phyloP scores from a whole-genome alignment of 2,113 vertebrate species.

The Tychaedon coryphoeus region DNA sequence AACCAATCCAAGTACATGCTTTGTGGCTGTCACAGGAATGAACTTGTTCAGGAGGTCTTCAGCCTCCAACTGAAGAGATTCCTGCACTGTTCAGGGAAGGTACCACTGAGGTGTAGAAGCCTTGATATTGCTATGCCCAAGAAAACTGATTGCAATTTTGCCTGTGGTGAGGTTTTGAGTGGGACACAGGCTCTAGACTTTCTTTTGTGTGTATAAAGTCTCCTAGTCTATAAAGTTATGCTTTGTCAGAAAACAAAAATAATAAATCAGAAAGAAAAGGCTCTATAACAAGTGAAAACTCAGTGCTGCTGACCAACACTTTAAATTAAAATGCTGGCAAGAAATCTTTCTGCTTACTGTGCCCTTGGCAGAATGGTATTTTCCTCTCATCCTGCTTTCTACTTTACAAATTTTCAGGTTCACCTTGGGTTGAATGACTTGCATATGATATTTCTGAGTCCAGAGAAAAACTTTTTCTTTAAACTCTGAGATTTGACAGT shows the following conservation, averaged over 20 bases:
- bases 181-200: not conserved
- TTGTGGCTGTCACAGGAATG: not conserved
- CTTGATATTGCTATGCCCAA: not conserved
- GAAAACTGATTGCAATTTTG: not conserved
- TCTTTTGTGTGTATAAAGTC: not conserved
- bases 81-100: not conserved
- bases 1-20: not conserved
- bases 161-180: not conserved
- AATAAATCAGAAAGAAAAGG: not conserved
- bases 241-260: not conserved
- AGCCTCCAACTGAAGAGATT: not conserved
- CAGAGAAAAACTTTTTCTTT: not conserved
- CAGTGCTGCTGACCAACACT: not conserved
- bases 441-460: not conserved
- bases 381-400: not conserved
- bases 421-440: not conserved
- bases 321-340: not conserved
- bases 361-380: not conserved
- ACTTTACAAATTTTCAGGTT: not conserved
- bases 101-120: not conserved
- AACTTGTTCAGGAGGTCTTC: not conserved
- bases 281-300: not conserved
- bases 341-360: not conserved
- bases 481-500: not conserved
- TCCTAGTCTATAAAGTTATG: not conserved